Evolutionary conservation across 2,888 invertebrate species (phyloP), one percentile per base, ranked within the genome.

Genomic region (Syrista parreyssii): DNA sequence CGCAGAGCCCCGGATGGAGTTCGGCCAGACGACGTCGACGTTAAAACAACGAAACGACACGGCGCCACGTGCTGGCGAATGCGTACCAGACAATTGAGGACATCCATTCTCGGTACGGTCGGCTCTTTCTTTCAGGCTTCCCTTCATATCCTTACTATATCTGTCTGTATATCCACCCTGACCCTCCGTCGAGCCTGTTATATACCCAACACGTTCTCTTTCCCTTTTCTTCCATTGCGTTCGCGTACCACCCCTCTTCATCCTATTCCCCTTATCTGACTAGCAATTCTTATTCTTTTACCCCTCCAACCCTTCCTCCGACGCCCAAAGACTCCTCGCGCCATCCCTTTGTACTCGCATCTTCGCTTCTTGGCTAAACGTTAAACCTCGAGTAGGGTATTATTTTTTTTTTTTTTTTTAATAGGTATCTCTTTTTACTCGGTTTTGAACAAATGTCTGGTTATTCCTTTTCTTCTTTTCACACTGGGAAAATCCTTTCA

Each of bases 21-120:
- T 71, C 32, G 31, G 32, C 71, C 71, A 71, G 71, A 71, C 71
- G 9, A 31, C 71, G 33, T 33, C 35, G 68, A 68, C 74, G 74
- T 12, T 74, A 35, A 74, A 74, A 74, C 74, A 74, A 74, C 74
- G 74, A 6, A 33, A 30, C 74, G 34, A 30, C 74, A 11, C 12
- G 82, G 78, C 79, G 82, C 76, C 76, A 68, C 76, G 71, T 34
- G 74, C 75, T 74, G 73, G 71, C 81, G 80, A 82, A 82, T 82
- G 78, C 68, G 80, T 77, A 76, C 81, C 81, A 84, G 84, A 84
- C 84, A 82, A 84, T 84, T 79, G 82, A 73, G 77, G 75, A 79
- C 82, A 82, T 85, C 78, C 79, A 84, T 83, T 81, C 82, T 78
- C 75, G 9, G 35, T 75, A 30, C 4, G 33, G 74, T 23, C 31